Percentiles rank a stretch among this genome's conserved stretches.
Conservation (phyloP, 2,888 invertebrate species). For the Melieria omissa region DNA sequence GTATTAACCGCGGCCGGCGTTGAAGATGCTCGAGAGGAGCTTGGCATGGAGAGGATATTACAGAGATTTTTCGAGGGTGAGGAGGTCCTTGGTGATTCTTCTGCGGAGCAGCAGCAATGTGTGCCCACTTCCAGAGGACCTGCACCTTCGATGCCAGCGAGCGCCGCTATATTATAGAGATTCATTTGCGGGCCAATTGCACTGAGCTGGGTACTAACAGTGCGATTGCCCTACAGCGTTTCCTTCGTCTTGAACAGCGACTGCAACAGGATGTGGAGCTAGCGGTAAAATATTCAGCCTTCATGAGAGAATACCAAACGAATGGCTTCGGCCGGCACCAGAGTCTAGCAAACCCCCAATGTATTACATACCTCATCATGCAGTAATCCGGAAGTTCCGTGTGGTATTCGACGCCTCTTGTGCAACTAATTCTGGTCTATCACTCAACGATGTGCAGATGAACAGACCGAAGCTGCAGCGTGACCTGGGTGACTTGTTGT, state of each 20-base stretch:
- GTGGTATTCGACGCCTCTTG: conserved; percentile 28
- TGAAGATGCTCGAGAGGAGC: too few relatives aligned
- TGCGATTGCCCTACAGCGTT: background rate
- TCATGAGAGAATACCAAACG: conserved; percentile 3
- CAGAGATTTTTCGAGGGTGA: too few relatives aligned
- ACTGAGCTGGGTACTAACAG: too few relatives aligned
- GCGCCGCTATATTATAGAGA: background rate
- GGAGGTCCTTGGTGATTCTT: too few relatives aligned
- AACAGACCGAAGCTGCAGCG: conserved; percentile 22
- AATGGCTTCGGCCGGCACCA: conserved; percentile 8
- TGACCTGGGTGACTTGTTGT: too few relatives aligned
- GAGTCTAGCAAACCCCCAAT: background rate
- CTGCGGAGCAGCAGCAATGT: too few relatives aligned
- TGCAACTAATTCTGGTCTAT: conserved; percentile 22
- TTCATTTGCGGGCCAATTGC: background rate
- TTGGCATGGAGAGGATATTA: too few relatives aligned
- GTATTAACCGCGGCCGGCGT: too few relatives aligned
- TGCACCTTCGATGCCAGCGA: too few relatives aligned
- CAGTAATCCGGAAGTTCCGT: conserved; percentile 24
- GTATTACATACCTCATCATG: conserved; percentile 12
- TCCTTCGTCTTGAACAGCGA: conserved; percentile 2
- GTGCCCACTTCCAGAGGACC: too few relatives aligned
- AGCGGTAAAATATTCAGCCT: background rate
- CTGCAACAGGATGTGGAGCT: conserved; percentile 5
- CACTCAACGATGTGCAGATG: conserved; percentile 24